phyloP scores from a whole-genome alignment of 2,797 vertebrate genomes.

The Muraenolepis orangiensis region DNA sequence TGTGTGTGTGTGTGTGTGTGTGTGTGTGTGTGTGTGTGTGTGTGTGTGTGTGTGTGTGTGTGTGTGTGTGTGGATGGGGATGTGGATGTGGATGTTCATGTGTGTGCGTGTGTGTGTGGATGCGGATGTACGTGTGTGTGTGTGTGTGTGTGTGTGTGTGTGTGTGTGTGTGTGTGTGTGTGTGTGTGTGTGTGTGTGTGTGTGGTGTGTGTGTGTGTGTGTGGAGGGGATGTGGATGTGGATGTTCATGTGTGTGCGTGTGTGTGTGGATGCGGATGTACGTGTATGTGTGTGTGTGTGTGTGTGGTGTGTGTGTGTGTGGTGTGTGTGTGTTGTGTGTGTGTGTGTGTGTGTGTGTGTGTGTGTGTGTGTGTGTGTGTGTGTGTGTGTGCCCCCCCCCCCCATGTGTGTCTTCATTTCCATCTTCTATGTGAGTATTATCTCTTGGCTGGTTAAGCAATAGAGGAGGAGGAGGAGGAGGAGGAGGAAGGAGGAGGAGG shows the following conservation, averaged over 20 bases:
- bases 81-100: too few relatives aligned
- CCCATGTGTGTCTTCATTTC: not conserved
- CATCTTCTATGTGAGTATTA: not conserved
- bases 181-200: not conserved
- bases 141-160: constrained; percentile 11
- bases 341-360: not conserved
- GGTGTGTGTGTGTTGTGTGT: constrained; percentile 1
- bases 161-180: not conserved
- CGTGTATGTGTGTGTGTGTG: constrained; percentile 11
- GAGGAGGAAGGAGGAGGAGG: constrained; percentile 15
- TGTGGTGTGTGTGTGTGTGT: too few relatives aligned
- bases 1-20: not conserved
- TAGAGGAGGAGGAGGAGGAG: not conserved
- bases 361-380: not conserved
- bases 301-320: constrained; percentile 1
- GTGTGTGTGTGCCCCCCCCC: constrained; percentile 4
- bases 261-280: not conserved
- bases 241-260: too few relatives aligned
- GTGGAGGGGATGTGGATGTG: too few relatives aligned
- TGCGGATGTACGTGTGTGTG: constrained; percentile 10
- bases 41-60: constrained; percentile 5
- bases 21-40: not conserved
- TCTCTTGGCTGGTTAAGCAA: constrained; percentile 43
- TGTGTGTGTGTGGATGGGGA: constrained; percentile 21
- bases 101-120: constrained; percentile 10